Percentiles rank a stretch among this genome's conserved stretches.
Evolutionary conservation across 2,113 vertebrate species (phyloP).

Genomic region (Ptyas mucosa): DNA sequence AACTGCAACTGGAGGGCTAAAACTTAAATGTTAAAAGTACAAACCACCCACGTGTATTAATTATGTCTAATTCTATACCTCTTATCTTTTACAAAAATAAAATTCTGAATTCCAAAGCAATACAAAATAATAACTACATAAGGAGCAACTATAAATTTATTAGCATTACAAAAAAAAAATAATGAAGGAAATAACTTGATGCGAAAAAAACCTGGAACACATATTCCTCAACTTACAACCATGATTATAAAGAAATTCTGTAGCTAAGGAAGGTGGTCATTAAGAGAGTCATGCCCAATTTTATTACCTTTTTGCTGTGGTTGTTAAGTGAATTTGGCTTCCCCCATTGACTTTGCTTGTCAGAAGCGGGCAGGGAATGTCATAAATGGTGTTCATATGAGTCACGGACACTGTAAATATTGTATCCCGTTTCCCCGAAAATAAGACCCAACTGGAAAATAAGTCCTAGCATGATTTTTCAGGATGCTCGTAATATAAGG

Average conservation of each 20-base stretch:
- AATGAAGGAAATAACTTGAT: not conserved
- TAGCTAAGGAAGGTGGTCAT: not conserved
- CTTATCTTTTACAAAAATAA: not conserved
- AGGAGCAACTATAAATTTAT: not conserved
- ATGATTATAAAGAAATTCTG: not conserved
- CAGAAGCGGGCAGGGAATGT: not conserved
- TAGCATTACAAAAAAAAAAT: not conserved
- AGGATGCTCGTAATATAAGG: too few species aligned
- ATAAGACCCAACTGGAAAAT: too few species aligned
- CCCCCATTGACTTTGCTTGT: not conserved
- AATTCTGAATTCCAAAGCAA: not conserved
- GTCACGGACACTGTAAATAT: not conserved
- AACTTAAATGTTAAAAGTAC: not conserved
- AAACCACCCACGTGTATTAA: not conserved
- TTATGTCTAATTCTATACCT: not conserved
- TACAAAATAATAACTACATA: not conserved
- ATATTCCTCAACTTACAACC: not conserved
- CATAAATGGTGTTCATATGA: not conserved
- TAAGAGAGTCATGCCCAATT: not conserved
- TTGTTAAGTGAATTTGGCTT: not conserved
- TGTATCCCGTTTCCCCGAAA: not conserved
- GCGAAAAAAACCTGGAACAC: not conserved
- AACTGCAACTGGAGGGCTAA: not conserved
- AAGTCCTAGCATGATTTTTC: too few species aligned
- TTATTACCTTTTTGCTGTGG: not conserved